Evolutionary conservation across 64 coral and sea anemone species (phyloP).

Genomic region (Actinia equina): DNA sequence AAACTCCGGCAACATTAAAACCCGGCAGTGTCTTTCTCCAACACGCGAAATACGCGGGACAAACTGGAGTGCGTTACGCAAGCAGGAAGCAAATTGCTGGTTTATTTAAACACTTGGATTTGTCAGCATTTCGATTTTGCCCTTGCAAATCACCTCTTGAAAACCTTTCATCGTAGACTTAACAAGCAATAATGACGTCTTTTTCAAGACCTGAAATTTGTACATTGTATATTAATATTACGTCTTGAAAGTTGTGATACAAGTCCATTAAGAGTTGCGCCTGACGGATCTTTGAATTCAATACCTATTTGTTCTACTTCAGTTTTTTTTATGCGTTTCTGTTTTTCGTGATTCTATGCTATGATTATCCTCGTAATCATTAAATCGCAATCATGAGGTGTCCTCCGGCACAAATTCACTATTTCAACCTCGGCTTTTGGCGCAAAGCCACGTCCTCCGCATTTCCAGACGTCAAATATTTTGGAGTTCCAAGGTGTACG

Average conservation of each 20-base stretch:
- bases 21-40: neutral
- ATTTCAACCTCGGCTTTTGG: neutral
- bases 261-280: too few relatives aligned
- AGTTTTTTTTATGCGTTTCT: neutral
- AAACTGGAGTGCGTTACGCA: neutral
- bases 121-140: neutral
- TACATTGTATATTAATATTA: neutral
- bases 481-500: neutral
- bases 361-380: neutral
- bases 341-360: neutral
- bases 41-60: neutral
- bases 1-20: neutral
- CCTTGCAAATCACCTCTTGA: neutral
- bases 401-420: neutral
- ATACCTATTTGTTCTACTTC: neutral
- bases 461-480: neutral
- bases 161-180: neutral
- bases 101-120: neutral
- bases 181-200: neutral
- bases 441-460: neutral
- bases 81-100: neutral
- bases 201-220: neutral
- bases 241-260: too few relatives aligned
- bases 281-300: too few relatives aligned
- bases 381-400: neutral